Evolutionary conservation across 2,113 vertebrate species (phyloP).

Genomic region (Fregetta grallaria): DNA sequence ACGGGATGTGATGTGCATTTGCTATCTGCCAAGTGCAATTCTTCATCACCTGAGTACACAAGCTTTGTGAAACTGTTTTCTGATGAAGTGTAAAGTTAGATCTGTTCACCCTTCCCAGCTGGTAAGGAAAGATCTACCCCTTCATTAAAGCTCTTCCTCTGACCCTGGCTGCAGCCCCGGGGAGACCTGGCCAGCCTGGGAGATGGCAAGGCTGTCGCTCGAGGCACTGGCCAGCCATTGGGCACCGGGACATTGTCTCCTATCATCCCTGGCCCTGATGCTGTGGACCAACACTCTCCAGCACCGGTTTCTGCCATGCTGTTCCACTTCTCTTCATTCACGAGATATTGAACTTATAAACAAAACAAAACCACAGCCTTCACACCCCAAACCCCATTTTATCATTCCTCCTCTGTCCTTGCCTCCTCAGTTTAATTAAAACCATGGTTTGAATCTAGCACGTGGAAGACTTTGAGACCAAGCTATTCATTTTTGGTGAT

Average conservation of each 20-base stretch:
- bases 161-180: neutral
- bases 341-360: neutral
- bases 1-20: slow-evolving; percentile 46
- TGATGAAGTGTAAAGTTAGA: slow-evolving; percentile 44
- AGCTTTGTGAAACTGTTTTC: slow-evolving; percentile 32
- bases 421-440: neutral
- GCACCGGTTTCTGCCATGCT: neutral
- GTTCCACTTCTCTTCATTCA: neutral
- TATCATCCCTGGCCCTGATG: neutral
- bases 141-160: neutral
- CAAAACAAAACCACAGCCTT: neutral
- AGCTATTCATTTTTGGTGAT: neutral
- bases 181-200: neutral
- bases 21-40: slow-evolving; percentile 48
- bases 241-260: neutral
- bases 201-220: neutral
- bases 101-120: neutral
- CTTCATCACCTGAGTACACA: slow-evolving; percentile 19
- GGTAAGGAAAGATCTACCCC: slow-evolving; percentile 1
- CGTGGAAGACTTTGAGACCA: neutral
- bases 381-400: neutral
- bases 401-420: neutral
- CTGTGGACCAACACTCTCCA: neutral
- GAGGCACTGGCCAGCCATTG: accelerated
- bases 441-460: neutral